Evolutionary conservation across 2,113 vertebrate species (phyloP).

Genomic region (Coreoperca whiteheadi): DNA sequence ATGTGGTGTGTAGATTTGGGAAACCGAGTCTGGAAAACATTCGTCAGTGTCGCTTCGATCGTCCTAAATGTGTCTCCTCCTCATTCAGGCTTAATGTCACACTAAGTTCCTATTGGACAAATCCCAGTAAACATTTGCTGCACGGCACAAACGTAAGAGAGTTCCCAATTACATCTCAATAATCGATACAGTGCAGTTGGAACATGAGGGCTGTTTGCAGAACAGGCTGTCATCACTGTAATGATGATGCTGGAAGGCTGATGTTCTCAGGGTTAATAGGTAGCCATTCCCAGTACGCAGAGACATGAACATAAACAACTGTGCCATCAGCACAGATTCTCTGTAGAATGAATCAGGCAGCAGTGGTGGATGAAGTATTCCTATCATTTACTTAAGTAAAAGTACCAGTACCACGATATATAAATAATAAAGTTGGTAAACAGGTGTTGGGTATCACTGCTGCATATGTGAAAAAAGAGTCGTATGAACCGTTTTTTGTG

Average conservation of each 20-base stretch:
- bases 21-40: constrained; percentile 34
- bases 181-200: neutral
- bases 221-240: constrained; percentile 6
- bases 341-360: neutral
- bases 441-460: too few relatives aligned
- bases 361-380: neutral
- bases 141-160: neutral
- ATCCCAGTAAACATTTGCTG: constrained; percentile 31
- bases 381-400: neutral
- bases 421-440: too few relatives aligned
- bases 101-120: neutral
- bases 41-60: neutral
- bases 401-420: neutral
- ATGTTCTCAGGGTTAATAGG: constrained; percentile 25
- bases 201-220: constrained; percentile 2
- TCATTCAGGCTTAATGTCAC: constrained; percentile 28
- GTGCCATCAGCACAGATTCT: neutral
- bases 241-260: constrained; percentile 1
- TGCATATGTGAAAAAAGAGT: neutral
- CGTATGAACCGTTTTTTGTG: neutral
- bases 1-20: constrained; percentile 15
- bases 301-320: constrained; percentile 7
- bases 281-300: neutral
- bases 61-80: constrained; percentile 5
- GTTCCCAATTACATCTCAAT: constrained; percentile 11